Evolutionary conservation across 2,888 invertebrate genomes (phyloP).

Genomic region (Colostygia pectinataria): DNA sequence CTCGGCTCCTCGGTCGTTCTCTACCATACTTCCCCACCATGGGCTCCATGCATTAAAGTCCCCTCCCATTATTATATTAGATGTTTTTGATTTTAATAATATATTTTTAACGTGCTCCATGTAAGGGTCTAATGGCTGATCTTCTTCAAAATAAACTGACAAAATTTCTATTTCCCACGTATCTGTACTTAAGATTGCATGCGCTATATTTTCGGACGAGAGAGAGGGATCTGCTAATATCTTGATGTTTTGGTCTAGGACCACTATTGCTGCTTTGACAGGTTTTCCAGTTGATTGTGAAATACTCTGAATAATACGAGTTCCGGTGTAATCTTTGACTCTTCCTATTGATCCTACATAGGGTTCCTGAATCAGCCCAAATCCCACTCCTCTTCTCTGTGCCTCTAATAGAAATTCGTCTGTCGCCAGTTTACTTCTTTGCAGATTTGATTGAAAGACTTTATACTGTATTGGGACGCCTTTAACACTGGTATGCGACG

Average conservation of each 20-base stretch:
- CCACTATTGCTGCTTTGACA: not conserved
- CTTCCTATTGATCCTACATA: too few relatives aligned
- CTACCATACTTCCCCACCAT: not conserved
- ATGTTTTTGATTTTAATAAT: not conserved
- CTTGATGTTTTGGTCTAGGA: not conserved
- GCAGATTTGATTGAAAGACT: too few relatives aligned
- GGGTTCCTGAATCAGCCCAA: not conserved
- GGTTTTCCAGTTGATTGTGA: not conserved
- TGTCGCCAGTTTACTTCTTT: too few relatives aligned
- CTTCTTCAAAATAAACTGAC: not conserved
- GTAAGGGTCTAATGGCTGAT: not conserved
- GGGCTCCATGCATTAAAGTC: too few relatives aligned
- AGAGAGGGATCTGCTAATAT: not conserved
- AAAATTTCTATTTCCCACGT: too few relatives aligned
- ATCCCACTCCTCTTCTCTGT: not conserved
- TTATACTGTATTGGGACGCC: too few relatives aligned
- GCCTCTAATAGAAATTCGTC: too few relatives aligned
- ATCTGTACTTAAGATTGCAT: not conserved
- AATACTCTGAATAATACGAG: not conserved
- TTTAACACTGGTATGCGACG: too few relatives aligned
- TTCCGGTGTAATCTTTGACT: not conserved
- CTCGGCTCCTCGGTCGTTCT: not conserved
- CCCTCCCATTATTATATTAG: not conserved
- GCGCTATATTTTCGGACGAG: not conserved
- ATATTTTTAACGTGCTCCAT: not conserved